Base-by-base conservation (phyloP, 92 coral and sea anemone species). In the Zoanthus sociatus region DNA sequence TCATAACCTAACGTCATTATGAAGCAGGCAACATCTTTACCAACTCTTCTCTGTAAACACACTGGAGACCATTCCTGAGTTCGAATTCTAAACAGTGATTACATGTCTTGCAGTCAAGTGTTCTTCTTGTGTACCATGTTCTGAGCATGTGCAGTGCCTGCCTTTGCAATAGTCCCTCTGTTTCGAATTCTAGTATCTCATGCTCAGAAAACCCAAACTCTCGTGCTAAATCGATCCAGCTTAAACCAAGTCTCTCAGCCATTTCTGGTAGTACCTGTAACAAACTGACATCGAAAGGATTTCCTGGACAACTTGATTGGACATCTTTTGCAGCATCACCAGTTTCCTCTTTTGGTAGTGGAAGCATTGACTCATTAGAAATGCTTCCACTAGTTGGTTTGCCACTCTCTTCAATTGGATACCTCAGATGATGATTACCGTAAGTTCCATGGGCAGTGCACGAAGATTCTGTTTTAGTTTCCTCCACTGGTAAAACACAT, bases 121-220 rank as follows among this genome's bases (percentile, higher is more conserved):
- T 30, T 26, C 85, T 81, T 16, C 7, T 20, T 20, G 26, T 42
- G 7, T 64, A 26, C 85, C 85, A 81, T 66, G 63, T 17, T 18
- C n/a, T 18, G 63, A 81, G 85, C 85, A 81, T 81, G 74, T 61
- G 51, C 85, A 81, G 26, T 21, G 85, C 85, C 46, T 81, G 75
- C 42, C 1, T 48, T 67, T 48, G 45, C 26, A 81, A 44, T 15
- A 81, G 46, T 44, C 61, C 85, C n/a, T 68, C 76, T 64, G 44
- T 21, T 44, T 81, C 75, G 12, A 81, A 50, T 47, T 66, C 74
- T 26, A 20, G 6, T 12, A 81, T 68, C 44, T 81, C 74, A 47
- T 44, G 26, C 46, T 67, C 85, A 14, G 85, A 5, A 81, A 81
- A 81, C 15, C 18, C 31, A 2, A 81, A 18, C 45, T 81, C 85